Base-by-base conservation (phyloP, 1,140 invertebrate genomes). In the Zaprionus tsacasi region DNA sequence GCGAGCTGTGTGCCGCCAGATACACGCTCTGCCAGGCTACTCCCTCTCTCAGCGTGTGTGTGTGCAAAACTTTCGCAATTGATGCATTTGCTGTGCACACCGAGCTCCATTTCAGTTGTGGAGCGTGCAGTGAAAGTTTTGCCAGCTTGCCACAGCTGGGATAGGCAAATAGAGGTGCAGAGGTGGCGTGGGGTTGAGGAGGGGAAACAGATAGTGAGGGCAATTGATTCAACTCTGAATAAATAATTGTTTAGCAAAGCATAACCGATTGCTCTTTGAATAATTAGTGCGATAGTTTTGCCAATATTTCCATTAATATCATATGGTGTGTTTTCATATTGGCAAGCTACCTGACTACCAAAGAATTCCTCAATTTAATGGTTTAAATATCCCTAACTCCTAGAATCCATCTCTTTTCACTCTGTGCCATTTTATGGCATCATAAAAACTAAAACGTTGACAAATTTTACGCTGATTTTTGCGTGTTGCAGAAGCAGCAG, bases 401-500 rank as follows among this genome's bases (percentile, higher is more conserved):
- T 12, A 76, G n/a, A 15, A 1, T 2, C 40, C n/a, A 15, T n/a
- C 71, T 60, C 68, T 58, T 61, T 38, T 64, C 69, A 87, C 80
- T 87, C 88, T 87, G 79, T 87, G 27, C 63, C 79, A 73, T 68
- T 78, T 87, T 87, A 82, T 70, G 73, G 76, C 79, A 66, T 66
- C 83, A 83, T 88, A 80, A 88, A 87, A 82, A 71, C 79, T 75
- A 74, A 76, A 70, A 58, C 64, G 74, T 80, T 88, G 80, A 87
- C 82, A 87, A 82, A 87, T 83, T 87, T 88, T 70, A 88, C 83
- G 73, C 82, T 88, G 82, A 88, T 87, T 87, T 83, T 69, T 87
- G 73, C 70, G 72, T 70, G 64, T 63, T 21, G 21, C 21, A 21
- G 21, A 1, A 21, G 59, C 27, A 30, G 27, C 6, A 43, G n/a